Base-by-base conservation (phyloP, 1,140 invertebrate species). In the Anastrepha obliqua region DNA sequence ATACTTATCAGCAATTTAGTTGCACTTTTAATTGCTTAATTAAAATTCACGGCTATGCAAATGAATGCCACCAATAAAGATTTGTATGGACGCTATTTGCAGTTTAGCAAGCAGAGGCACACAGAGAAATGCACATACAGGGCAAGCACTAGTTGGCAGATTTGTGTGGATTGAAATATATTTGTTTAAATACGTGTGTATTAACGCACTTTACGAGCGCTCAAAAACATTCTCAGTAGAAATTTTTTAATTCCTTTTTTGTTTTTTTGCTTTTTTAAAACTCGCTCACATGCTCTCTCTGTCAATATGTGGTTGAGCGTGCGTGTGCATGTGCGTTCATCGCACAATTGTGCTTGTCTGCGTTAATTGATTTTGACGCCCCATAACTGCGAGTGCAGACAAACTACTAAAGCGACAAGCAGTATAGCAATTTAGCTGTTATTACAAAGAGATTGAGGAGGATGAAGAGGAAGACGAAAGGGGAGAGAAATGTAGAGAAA, bases 21-120 rank as follows among this genome's bases (percentile, higher is more conserved):
- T 81, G 74, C 74, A 81, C 74, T 51, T 81, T 81, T 81, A 81
- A 81, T 81, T 81, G 74, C 74, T 81, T 81, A 81, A 81, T 81
- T 81, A 81, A 81, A 55, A 81, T 55, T 81, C 74, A 81, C 74
- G 74, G 74, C 47, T 81, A 81, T 55, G 74, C 74, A 81, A 81
- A 81, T 55, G 55, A 81, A 81, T 55, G 47, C 44, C 17, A 81
- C 1, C 47, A 81, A 55, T 81, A 81, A 81, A 81, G 74, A 81
- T 81, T 55, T 81, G 47, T 55, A 47, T n/a, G n/a, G 47, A 55
- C 20, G 74, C n/a, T 17, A 81, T 81, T 81, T 81, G 44, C 47
- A 47, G 74, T 15, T 55, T 55, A 47, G n/a, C 47, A 81, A 81
- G 47, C 51, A 58, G 47, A 9, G 5, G 74, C 9, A 81, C 8